phyloP scores from a whole-genome alignment of 23 tunicate species.

The Trididemnum clinides region DNA sequence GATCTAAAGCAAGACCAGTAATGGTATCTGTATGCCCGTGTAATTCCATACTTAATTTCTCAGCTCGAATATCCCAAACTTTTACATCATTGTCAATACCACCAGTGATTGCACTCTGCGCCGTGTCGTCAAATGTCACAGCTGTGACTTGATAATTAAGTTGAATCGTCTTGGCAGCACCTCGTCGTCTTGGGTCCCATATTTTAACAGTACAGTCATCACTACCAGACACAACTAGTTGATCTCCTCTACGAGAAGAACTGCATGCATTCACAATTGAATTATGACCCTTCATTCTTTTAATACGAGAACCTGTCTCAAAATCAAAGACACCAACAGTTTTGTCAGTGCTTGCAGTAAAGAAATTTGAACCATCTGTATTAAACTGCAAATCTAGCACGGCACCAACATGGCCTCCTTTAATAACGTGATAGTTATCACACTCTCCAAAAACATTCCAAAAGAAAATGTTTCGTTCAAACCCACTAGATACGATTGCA shows the following conservation, averaged over 20 bases:
- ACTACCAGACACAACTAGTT: constrained; percentile 87
- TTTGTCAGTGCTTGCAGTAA: constrained; percentile 91
- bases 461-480: constrained; percentile 73
- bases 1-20: constrained; percentile 68
- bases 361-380: constrained; percentile 79
- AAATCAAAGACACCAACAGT: constrained; percentile 94
- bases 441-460: constrained; percentile 98
- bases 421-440: constrained; percentile 76
- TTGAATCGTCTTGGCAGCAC: constrained; percentile 69
- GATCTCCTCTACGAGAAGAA: constrained; percentile 77
- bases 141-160: constrained; percentile 83
- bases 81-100: constrained; percentile 92
- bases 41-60: constrained; percentile 45
- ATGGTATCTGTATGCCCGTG: constrained; percentile 90
- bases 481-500: constrained; percentile 81
- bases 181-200: constrained; percentile 84
- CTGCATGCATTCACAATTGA: constrained; percentile 82
- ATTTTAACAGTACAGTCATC: constrained; percentile 93
- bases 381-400: constrained; percentile 85
- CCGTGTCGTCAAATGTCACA: constrained; percentile 81
- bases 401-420: constrained; percentile 88
- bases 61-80: constrained; percentile 78
- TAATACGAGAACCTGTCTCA: constrained; percentile 86
- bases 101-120: constrained; percentile 67
- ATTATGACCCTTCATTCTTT: constrained; percentile 97